Evolutionary conservation across 2,888 invertebrate genomes (phyloP), one percentile per base, ranked within the genome.

Genomic region (Craniophora ligustri): DNA sequence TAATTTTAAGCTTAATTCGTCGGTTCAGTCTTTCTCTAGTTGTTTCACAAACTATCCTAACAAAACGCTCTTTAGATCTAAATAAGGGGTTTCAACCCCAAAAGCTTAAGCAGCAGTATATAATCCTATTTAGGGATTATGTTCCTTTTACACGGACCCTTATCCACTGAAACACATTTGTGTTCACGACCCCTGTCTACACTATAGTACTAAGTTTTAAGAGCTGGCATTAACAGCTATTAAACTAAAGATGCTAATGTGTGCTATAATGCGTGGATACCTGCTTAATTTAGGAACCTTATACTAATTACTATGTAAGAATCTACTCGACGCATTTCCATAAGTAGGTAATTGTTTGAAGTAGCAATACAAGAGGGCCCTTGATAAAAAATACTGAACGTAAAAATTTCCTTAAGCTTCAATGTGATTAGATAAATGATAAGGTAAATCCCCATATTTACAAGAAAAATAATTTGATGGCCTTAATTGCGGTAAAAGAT

Each of bases 91-190:
- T 45, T 18, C 34, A 32, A 14, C 40, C 49, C 40, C 41, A 32
- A 48, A 55, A 55, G 30, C 56, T 60, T 10, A 28, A 34, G 32
- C 13, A 31, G 28, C 26, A 38, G 40, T 67, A 47, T 44, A 58
- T 62, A 50, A 58, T 56, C 48, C 40, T 53, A 40, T 58, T 47
- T 41, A 47, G 45, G 55, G 51, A 49, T 49, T 46, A 61, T 46
- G 48, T 47, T 45, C 54, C 50, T 44, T 51, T 55, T 32, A 50
- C 19, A 31, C 19, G 35, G 41, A 16, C 16, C 47, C 46, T 54
- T 45, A 57, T 64, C 41, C 19, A 51, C 23, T 23, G 50, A 23
- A 36, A n/a, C 42, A 51, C 45, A 60, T 53, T 57, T 28, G 40
- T 26, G 23, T 38, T 47, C 34, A 46, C 0, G n/a, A 16, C 16